Evolutionary conservation across 2,113 vertebrate genomes (phyloP), one percentile per base, ranked within the genome.

Genomic region (Epinephelus moara): DNA sequence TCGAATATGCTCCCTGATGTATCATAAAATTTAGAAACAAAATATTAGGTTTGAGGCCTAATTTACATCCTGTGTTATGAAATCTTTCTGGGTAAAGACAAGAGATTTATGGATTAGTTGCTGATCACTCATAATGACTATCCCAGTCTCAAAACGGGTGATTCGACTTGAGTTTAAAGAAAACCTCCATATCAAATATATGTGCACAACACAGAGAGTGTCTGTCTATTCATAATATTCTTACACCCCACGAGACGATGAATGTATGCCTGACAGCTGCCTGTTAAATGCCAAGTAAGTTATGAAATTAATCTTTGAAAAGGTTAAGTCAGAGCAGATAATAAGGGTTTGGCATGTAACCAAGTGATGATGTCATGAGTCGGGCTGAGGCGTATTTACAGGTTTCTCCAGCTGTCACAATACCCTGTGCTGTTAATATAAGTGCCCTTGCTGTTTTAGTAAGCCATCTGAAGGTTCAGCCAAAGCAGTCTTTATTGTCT

Each of bases 21-120:
- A 56, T 81, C 64, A 49, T 42, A 33, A 1, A 5, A 80, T 73
- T 30, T 19, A 21, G 33, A 74, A 73, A 60, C 6, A 9, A 49
- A 70, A 47, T n/a, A 78, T 60, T 37, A 52, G 55, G 4, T 37
- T 52, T 62, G 30, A 15, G 23, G 19, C n/a, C 37, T 11, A 21
- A 70, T 72, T 62, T 52, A n/a, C 18, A 59, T 69, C 18, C 55
- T 52, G 27, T 52, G 60, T 53, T 33, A 63, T 21, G 2, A 61
- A 33, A 78, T 70, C 8, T 68, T 27, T 47, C n/a, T 9, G 18
- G 30, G 49, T 18, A 8, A 70, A 71, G 7, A 85, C 1, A 59
- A 17, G 13, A 45, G 2, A 21, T 50, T 19, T 33, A 40, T 50
- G 2, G 70, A 53, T 81, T 67, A 30, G 14, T 8, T 40, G 25